Conservation (phyloP, 1,140 invertebrate species). For the Aporrectodea caliginosa region DNA sequence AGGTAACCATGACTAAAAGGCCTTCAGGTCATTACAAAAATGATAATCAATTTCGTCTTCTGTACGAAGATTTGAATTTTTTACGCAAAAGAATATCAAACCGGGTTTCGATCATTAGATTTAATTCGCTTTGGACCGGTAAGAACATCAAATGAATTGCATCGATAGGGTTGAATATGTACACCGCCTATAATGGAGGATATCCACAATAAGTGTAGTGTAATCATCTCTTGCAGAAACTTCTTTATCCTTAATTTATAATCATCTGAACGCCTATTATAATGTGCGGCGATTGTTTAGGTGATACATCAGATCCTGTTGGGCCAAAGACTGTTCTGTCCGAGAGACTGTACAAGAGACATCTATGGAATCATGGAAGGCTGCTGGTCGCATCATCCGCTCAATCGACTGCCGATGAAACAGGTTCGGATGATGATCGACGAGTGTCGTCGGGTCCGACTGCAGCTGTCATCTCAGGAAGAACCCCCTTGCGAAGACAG, state of each 20-base stretch:
- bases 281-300: conserved; percentile 35
- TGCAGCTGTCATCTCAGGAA: neutral
- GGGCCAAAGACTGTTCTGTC: conserved; percentile 44
- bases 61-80: neutral
- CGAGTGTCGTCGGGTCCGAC: neutral
- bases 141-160: neutral
- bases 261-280: no score
- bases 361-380: conserved; percentile 53
- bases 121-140: neutral
- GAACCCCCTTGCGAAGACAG: neutral
- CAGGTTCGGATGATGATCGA: conserved; percentile 59
- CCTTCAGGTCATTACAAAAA: no score
- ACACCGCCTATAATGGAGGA: neutral
- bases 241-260: neutral
- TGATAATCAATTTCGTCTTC: no score
- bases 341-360: conserved; percentile 48
- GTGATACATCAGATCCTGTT: conserved; percentile 54
- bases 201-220: neutral
- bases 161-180: neutral
- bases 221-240: neutral
- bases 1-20: conserved; percentile 42
- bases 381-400: conserved; percentile 54
- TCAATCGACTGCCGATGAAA: conserved; percentile 51
- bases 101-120: neutral
- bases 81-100: neutral